Conservation (phyloP, 2,888 invertebrate genomes). For the Cremastobaeus sp. region DNA sequence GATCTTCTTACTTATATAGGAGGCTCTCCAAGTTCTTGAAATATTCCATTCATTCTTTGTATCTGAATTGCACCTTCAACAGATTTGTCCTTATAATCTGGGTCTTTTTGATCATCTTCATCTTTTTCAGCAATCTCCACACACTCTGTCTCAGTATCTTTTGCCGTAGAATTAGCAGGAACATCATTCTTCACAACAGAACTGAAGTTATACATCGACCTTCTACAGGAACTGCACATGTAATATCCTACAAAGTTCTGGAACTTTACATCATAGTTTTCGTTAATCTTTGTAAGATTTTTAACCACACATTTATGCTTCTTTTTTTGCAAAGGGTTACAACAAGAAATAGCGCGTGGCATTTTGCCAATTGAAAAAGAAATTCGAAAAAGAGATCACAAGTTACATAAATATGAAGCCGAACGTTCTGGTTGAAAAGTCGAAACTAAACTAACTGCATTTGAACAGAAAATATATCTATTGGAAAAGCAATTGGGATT, state of each 20-base stretch:
- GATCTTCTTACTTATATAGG: conserved; percentile 8
- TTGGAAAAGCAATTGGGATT: too few relatives aligned
- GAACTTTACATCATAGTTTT: neutral
- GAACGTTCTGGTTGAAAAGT: too few relatives aligned
- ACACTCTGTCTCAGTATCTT: neutral
- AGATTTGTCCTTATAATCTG: neutral
- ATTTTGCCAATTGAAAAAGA: too few relatives aligned
- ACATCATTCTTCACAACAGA: too few relatives aligned
- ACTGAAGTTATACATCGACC: conserved; percentile 12
- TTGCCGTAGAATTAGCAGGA: neutral
- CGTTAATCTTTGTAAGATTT: conserved; percentile 8
- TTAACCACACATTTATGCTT: conserved; percentile 9
- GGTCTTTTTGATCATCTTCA: neutral
- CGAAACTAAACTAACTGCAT: too few relatives aligned
- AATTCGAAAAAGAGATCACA: too few relatives aligned
- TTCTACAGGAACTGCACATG: conserved; percentile 26
- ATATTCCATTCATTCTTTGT: conserved; percentile 1
- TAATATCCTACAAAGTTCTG: conserved; percentile 5
- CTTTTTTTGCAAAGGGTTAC: conserved; percentile 12
- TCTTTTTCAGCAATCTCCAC: neutral
- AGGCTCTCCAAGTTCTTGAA: conserved; percentile 15
- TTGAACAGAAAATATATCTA: too few relatives aligned
- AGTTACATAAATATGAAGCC: too few relatives aligned
- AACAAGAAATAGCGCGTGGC: conserved; percentile 3
- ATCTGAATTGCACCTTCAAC: neutral